These are phyloP conservation scores for Medauroidea extradentata DNA, from an alignment of 1,140 invertebrate species.

Conservation along the genomic window DNA sequence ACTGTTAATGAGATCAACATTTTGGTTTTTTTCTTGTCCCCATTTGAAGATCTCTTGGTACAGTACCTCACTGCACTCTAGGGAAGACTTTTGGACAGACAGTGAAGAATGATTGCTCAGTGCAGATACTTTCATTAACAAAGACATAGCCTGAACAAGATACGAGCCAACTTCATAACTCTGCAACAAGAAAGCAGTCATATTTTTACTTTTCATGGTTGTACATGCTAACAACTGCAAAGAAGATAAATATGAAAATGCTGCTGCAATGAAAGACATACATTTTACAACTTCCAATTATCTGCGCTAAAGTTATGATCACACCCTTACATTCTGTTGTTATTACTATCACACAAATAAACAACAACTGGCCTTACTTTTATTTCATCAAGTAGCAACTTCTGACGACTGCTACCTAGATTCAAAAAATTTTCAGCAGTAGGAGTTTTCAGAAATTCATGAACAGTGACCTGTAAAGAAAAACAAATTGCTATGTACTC, in stretches of 20 bases:
- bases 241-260: too few species aligned
- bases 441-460: constrained; percentile 52
- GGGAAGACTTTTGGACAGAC: constrained; percentile 50
- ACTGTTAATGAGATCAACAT: constrained; percentile 55
- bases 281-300: too few species aligned
- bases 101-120: constrained; percentile 48
- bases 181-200: constrained; percentile 26
- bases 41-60: constrained; percentile 55
- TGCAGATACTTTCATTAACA: constrained; percentile 55
- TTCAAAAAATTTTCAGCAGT: constrained; percentile 52
- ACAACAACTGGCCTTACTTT: constrained; percentile 40
- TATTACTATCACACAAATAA: too few species aligned
- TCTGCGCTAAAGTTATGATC: too few species aligned
- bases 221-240: constrained; percentile 20
- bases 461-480: constrained; percentile 38
- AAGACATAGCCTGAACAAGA: constrained; percentile 17
- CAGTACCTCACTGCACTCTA: constrained; percentile 50
- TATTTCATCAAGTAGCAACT: constrained; percentile 45
- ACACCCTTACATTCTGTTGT: too few species aligned
- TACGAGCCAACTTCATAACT: constrained; percentile 16
- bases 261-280: too few species aligned
- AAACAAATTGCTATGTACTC: too few species aligned
- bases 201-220: too few species aligned
- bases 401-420: constrained; percentile 44
- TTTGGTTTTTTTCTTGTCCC: constrained; percentile 45